A percentile compares a stretch with the other conserved stretches of the same genome.
Evolutionary conservation across 2,797 vertebrate genomes (phyloP).

Genomic region (Xenentodon cancila): DNA sequence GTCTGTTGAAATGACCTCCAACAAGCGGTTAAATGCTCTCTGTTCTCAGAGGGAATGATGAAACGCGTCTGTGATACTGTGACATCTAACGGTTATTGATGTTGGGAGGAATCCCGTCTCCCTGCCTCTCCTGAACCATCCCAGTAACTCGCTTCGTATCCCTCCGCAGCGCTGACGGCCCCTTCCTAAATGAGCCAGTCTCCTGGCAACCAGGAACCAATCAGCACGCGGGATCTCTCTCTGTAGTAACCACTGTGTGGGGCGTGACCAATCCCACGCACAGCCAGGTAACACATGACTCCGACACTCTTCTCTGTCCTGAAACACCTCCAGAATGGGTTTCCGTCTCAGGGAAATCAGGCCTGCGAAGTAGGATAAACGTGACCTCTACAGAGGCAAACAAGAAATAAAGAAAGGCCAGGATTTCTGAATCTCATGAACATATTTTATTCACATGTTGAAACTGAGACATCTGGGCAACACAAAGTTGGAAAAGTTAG

Average conservation of each 20-base stretch:
- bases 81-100: conserved; percentile 5
- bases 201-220: conserved; percentile 93
- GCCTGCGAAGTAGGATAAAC: too few relatives aligned
- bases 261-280: conserved; percentile 94
- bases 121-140: conserved; percentile 33
- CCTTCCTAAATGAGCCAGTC: conserved; percentile 91
- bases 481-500: too few relatives aligned
- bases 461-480: too few relatives aligned
- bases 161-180: conserved; percentile 88
- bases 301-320: neutral
- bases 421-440: too few relatives aligned
- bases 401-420: too few relatives aligned
- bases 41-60: too few relatives aligned
- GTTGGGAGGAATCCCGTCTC: conserved; percentile 15
- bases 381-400: too few relatives aligned
- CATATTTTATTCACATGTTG: too few relatives aligned
- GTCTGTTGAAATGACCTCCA: neutral
- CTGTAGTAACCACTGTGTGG: conserved; percentile 98
- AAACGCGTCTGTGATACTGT: too few relatives aligned
- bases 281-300: conserved; percentile 89
- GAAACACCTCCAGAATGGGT: too few relatives aligned
- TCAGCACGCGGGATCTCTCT: conserved; percentile 93
- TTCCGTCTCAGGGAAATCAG: too few relatives aligned
- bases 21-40: conserved; percentile 7
- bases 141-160: conserved; percentile 54